phyloP scores from a whole-genome alignment of 2,888 invertebrate species.

The Aphrophora alni region DNA sequence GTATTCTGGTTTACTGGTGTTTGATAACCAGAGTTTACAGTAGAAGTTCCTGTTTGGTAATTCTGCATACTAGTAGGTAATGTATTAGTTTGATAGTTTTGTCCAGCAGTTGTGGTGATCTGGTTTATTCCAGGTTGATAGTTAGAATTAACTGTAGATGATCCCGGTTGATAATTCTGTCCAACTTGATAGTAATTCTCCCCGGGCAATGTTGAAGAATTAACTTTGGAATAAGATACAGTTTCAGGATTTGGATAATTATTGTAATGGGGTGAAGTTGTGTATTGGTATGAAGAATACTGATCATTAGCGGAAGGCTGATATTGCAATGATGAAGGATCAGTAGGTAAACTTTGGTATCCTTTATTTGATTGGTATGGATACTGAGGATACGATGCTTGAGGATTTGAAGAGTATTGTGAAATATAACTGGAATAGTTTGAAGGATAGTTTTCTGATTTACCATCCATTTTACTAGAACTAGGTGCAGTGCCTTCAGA shows the following conservation, averaged over 20 bases:
- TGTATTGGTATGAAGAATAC: not conserved
- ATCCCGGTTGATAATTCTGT: not conserved
- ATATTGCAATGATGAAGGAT: not conserved
- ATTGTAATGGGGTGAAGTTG: conserved; percentile 8
- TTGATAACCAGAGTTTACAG: not conserved
- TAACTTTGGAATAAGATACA: not conserved
- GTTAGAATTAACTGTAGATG: not conserved
- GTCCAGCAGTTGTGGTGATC: not conserved
- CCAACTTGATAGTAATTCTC: not conserved
- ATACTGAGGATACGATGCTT: not conserved
- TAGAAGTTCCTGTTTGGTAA: not conserved
- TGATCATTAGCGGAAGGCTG: conserved; percentile 11
- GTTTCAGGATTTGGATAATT: conserved; percentile 22
- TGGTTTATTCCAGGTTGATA: not conserved
- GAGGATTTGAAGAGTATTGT: not conserved
- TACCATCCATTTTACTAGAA: conserved; percentile 19
- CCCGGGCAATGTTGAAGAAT: not conserved
- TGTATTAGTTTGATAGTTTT: not conserved
- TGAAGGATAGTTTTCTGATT: conserved; percentile 26
- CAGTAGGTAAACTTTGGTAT: not conserved
- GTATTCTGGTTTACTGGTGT: not conserved
- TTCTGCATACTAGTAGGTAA: not conserved
- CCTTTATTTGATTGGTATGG: not conserved
- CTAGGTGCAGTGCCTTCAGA: conserved; percentile 62
- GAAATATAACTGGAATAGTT: conserved; percentile 26